Evolutionary conservation across 92 coral and sea anemone species (phyloP), one percentile per base, ranked within the genome.

Genomic region (Nematostella vectensis): DNA sequence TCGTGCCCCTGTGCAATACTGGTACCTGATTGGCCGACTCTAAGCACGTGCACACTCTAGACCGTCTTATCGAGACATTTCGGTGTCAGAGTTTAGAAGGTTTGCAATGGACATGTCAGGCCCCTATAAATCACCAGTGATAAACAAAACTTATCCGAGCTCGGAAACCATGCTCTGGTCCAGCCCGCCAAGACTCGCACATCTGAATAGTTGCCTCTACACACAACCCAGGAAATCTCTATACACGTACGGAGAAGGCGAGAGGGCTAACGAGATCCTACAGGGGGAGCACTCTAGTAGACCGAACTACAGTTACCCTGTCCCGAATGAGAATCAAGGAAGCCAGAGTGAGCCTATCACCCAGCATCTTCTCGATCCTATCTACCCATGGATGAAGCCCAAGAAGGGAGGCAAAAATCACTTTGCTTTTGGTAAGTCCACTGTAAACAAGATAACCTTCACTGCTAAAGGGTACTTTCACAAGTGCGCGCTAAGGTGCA

Each of bases 341-440:
- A 31, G 26, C 48, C 16, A 3, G 9, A 66, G 70, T 54, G 58
- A 70, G 1, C 44, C 77, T 22, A 89, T 87, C 17, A 78, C 79
- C 27, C 81, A 74, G 62, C 71, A 75, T 62, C 71, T 82, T 29
- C 73, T 87, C 4, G 91, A 85, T 62, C 95, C 95, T 0, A 86
- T 89, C 47, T 89, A 89, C 62, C 85, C 89, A 15, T 89, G 97
- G 97, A 89, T 89, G 97, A 89, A 89, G 61, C 83, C 94, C 19
- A 89, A 77, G 83, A 79, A 84, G 71, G 78, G 81, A 29, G 94
- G 86, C 45, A 76, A 66, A 44, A 65, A 65, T 42, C 88, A 70
- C 22, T 74, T 79, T 52, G 87, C 83, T 57, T 69, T 69, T 27
- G 76, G 76, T 69, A 69, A 22, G 76, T 61, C 54, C 50, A 33